These are phyloP conservation scores for Kryptopterus vitreolus DNA, from an alignment of 2,797 vertebrate genomes.

Conservation along the genomic window DNA sequence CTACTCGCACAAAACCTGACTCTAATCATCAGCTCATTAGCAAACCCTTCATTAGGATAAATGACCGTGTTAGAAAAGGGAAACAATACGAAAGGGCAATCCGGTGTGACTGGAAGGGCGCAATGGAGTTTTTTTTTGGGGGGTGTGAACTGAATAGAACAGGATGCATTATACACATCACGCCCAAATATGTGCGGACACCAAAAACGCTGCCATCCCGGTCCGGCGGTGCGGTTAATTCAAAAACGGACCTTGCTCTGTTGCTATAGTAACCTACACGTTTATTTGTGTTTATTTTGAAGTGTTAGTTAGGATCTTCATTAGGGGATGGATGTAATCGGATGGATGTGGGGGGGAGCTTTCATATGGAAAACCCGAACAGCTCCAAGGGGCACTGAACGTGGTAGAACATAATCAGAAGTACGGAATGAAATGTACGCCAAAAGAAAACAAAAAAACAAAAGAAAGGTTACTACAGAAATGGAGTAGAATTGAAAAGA, in stretches of 20 bases:
- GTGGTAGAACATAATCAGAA: too few species aligned
- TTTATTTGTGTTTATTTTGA: not conserved
- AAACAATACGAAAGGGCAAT: slow-evolving; percentile 10
- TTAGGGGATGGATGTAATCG: not conserved
- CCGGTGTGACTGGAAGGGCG: not conserved
- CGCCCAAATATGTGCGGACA: not conserved
- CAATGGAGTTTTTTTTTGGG: too few species aligned
- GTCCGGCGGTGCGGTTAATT: too few species aligned
- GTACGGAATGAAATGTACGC: too few species aligned
- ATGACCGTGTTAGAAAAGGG: slow-evolving; percentile 4
- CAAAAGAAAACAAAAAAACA: too few species aligned
- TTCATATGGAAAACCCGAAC: too few species aligned
- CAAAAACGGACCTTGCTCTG: not conserved
- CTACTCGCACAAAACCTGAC: slow-evolving; percentile 20
- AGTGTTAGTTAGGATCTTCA: too few species aligned
- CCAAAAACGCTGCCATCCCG: too few species aligned
- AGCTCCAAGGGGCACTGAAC: too few species aligned
- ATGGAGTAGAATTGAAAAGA: too few species aligned
- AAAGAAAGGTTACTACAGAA: too few species aligned
- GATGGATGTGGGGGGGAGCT: too few species aligned
- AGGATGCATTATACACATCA: not conserved
- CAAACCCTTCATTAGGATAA: slow-evolving; percentile 30
- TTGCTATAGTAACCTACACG: not conserved
- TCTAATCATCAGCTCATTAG: slow-evolving; percentile 40
- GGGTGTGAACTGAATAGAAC: not conserved